A percentile compares a stretch with the other conserved stretches of the same genome.
These are phyloP conservation scores for Epinotia nisella DNA, from an alignment of 2,888 invertebrate genomes.

Conservation along the genomic window DNA sequence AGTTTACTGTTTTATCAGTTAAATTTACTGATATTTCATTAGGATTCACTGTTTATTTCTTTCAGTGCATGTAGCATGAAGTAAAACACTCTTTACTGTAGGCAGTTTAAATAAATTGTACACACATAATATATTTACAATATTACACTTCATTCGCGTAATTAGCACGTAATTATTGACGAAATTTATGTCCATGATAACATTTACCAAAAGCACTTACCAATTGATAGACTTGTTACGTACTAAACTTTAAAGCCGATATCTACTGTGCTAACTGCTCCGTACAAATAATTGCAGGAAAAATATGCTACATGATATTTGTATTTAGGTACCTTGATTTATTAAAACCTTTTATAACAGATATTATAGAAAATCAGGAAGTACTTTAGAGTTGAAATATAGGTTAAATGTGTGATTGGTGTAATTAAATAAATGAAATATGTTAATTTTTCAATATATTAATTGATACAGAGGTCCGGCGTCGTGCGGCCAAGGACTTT, in stretches of 20 bases:
- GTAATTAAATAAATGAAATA: not conserved
- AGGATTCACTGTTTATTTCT: too few relatives aligned
- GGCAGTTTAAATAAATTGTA: too few relatives aligned
- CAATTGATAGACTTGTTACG: slow-evolving; percentile 24
- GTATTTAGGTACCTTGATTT: not conserved
- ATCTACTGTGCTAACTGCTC: slow-evolving; percentile 3
- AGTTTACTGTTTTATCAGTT: too few relatives aligned
- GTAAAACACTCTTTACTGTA: too few relatives aligned
- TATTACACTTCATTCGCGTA: too few relatives aligned
- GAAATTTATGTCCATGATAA: slow-evolving; percentile 13
- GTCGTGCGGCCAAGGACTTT: too few relatives aligned
- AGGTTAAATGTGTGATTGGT: too few relatives aligned
- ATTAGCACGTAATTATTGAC: not conserved
- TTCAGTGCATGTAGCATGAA: too few relatives aligned
- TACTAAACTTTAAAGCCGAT: not conserved
- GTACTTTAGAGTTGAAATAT: too few relatives aligned
- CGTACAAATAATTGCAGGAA: slow-evolving; percentile 6
- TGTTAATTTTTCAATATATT: not conserved
- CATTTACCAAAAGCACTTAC: slow-evolving; percentile 10
- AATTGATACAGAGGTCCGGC: too few relatives aligned
- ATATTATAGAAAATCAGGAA: not conserved
- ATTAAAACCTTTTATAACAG: not conserved
- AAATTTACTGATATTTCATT: too few relatives aligned
- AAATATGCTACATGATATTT: not conserved
- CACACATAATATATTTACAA: too few relatives aligned